These are phyloP conservation scores for Nicator chloris DNA, from an alignment of 2,113 vertebrate species.

Conservation along the genomic window DNA sequence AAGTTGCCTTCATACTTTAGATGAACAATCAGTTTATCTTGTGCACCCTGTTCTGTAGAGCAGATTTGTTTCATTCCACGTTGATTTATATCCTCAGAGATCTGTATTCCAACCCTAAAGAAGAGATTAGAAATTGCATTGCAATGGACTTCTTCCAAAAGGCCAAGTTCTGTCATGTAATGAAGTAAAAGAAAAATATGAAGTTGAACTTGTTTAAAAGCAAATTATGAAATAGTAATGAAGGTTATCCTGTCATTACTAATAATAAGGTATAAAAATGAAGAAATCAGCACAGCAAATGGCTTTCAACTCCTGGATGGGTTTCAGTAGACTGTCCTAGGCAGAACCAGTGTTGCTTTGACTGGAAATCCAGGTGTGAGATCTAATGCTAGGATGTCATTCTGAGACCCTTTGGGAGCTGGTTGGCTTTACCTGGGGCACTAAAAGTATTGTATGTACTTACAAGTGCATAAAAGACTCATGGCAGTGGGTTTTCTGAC, in stretches of 20 bases:
- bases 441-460: not conserved
- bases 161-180: not conserved
- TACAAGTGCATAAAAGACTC: accelerated
- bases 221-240: not conserved
- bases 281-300: not conserved
- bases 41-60: not conserved
- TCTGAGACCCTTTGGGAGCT: not conserved
- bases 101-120: not conserved
- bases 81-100: not conserved
- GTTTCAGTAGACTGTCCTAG: not conserved
- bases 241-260: not conserved
- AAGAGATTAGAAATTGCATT: not conserved
- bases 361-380: not conserved
- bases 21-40: not conserved
- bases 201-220: not conserved
- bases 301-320: not conserved
- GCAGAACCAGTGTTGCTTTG: not conserved
- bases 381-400: not conserved
- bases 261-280: not conserved
- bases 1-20: not conserved
- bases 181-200: not conserved
- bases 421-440: not conserved
- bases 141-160: not conserved
- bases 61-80: not conserved
- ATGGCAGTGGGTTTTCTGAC: not conserved